Evolutionary conservation across 2,113 vertebrate genomes (phyloP), one percentile per base, ranked within the genome.

Genomic region (Periophthalmodon schlosseri): DNA sequence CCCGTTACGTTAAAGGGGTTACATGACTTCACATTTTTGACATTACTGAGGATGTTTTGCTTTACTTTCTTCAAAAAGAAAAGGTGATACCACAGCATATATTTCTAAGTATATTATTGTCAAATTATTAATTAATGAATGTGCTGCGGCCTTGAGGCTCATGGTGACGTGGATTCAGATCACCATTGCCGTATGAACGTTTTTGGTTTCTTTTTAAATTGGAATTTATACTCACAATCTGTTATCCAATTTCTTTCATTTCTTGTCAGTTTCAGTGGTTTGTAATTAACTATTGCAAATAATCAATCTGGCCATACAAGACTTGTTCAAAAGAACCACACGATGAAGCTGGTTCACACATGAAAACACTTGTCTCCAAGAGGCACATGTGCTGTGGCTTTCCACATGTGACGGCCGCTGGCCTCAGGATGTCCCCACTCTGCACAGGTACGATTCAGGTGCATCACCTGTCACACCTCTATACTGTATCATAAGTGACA

Each of bases 1-100:
- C 20, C 71, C 66, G 74, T 75, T 82, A 85, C 80, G 69, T 84
- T 84, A 85, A 76, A 67, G 50, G 44, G 73, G 74, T 24, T 54
- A 39, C 18, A 20, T 44, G 63, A 44, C 18, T n/a, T 20, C 34
- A 39, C 63, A 65, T 65, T 39, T 65, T 65, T 39, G 63, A 65
- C 61, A 64, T 36, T 64, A 33, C 9, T 20, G 61, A 64, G 61
- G 33, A 58, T 24, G 1, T 58, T 2, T 58, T 23, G 24, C 28
- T 33, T 33, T 61, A 7, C 58, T 16, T 61, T 14, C 5, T 50
- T 50, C 13, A 49, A 4, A 15, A 14, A 50, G 49, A 12, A 5
- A 13, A 16, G 49, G 49, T 16, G 28, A 50, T 14, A 50, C 49
- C 49, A 50, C 16, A 50, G 11, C 49, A 16, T 15, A 0, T 14